Conservation (phyloP, 1,140 invertebrate genomes). For the Halesus radiatus region DNA sequence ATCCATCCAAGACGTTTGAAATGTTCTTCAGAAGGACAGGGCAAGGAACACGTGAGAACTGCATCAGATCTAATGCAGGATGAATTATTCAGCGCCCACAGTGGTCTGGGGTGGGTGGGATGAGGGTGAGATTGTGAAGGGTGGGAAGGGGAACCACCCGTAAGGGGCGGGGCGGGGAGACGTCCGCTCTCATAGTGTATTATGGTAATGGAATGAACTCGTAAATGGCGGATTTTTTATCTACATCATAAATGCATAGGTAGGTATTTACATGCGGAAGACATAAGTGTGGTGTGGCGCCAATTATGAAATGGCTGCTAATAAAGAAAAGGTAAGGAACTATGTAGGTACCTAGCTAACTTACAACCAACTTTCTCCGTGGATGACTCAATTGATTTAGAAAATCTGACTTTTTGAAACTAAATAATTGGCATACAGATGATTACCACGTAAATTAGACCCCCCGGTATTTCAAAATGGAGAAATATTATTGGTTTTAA, state of each 20-base stretch:
- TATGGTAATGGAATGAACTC: conserved; percentile 58
- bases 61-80: conserved; percentile 48
- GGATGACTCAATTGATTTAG: too few relatives aligned
- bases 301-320: not conserved
- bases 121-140: not conserved
- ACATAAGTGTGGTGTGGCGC: conserved; percentile 17
- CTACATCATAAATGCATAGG: conserved; percentile 48
- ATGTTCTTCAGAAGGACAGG: conserved; percentile 13
- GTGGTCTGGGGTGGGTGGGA: conserved; percentile 9
- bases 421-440: too few relatives aligned
- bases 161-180: not conserved
- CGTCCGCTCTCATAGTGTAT: conserved; percentile 49
- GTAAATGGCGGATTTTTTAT: conserved; percentile 57
- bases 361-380: too few relatives aligned
- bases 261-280: conserved; percentile 51
- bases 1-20: conserved; percentile 32
- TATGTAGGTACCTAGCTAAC: too few relatives aligned
- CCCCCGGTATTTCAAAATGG: too few relatives aligned
- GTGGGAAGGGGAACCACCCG: not conserved
- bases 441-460: too few relatives aligned
- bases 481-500: too few relatives aligned
- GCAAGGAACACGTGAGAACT: conserved; percentile 44
- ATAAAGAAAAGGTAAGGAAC: not conserved
- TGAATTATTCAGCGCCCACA: conserved; percentile 52
- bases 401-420: too few relatives aligned